Base-by-base conservation (phyloP, 1,140 invertebrate species). In the Phthorimaea operculella region DNA sequence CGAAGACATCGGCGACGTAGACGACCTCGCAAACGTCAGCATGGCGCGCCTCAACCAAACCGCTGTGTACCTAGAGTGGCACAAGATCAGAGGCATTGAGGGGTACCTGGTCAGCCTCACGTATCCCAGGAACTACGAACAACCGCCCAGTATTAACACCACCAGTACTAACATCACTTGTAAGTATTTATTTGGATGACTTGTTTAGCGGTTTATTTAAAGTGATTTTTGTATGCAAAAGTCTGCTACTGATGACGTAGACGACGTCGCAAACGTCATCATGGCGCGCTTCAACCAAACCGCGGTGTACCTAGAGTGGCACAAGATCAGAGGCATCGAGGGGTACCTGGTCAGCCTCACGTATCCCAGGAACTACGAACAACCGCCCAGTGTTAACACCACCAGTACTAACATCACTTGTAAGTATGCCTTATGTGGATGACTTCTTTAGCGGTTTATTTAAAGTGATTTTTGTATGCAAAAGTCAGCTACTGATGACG, bases 41-140 rank as follows among this genome's bases (percentile, higher is more conserved):
- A 72, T 89, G 15, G 55, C 79, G 1, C 79, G 76, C 0, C 74
- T 74, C 1, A 87, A 86, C 1, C 85, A 90, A 21, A 83, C 81
- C 16, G 86, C 85, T 0, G 83, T 91, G 0, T 81, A 67, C 0
- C 60, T 94, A 0, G 63, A 70, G 0, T 95, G 93, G 93, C 79
- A 85, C 57, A 74, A 79, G 34, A 74, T 90, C 0, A 69, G 85
- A 8, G 80, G 83, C n/a, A 89, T 88, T 1, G 89, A 92, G 44
- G 89, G 90, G 0, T 94, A 93, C 66, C 71, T 75, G 1, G 69
- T 94, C 1, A 83, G 79, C 9, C 73, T 88, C 1, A 71, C 78
- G 21, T 75, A 86, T 34, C 83, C 83, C 0, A 47, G 68, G 0
- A 75, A 82, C 0, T 92, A 91, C 79, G 88, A 89, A 0, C 62